phyloP scores from a whole-genome alignment of 2,113 vertebrate species.

The Anarhynchus alexandrinus region DNA sequence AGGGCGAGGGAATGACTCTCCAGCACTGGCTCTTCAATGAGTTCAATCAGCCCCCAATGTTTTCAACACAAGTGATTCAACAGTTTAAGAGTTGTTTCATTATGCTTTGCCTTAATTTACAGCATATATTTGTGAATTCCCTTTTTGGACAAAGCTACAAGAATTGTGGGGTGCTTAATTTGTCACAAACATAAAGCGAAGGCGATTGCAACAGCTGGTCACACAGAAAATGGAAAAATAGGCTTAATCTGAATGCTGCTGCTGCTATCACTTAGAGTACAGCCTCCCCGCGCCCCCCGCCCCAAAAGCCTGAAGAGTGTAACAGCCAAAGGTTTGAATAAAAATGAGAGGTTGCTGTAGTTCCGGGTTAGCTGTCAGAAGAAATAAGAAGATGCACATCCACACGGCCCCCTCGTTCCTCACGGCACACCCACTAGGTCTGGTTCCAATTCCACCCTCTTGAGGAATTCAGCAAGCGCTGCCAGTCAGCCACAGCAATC shows the following conservation, averaged over 20 bases:
- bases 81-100: background rate
- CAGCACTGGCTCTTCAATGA: background rate
- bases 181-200: background rate
- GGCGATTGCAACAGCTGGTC: background rate
- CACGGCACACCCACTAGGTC: background rate
- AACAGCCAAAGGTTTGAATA: background rate
- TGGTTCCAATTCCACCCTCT: constrained; percentile 17
- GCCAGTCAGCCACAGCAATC: background rate
- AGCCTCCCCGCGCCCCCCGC: background rate
- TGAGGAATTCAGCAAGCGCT: background rate
- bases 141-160: background rate
- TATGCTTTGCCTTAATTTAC: background rate
- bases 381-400: background rate
- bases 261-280: background rate
- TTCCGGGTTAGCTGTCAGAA: background rate
- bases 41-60: background rate
- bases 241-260: background rate
- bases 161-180: background rate
- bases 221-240: background rate
- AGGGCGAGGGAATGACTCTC: background rate
- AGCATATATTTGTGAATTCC: background rate
- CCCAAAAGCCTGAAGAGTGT: background rate
- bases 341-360: background rate
- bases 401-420: background rate
- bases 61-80: background rate